Evolutionary conservation across 2,113 vertebrate species (phyloP).

Genomic region (Aspiorhynchus laticeps): DNA sequence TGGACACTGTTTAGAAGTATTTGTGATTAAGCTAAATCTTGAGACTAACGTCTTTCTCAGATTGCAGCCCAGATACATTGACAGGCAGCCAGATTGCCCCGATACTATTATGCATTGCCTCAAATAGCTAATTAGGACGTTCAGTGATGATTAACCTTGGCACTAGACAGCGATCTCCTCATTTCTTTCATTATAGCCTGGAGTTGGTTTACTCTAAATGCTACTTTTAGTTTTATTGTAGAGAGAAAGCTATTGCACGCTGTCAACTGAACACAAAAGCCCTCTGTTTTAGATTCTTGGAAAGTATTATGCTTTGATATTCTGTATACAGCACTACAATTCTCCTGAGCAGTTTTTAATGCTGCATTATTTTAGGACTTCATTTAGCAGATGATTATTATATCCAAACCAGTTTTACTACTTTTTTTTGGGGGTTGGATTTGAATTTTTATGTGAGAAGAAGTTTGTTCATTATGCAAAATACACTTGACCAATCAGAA

Average conservation of each 20-base stretch:
- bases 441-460: not conserved
- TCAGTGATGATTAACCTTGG: slow-evolving; percentile 70
- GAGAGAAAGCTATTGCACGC: not conserved
- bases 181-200: slow-evolving; percentile 45
- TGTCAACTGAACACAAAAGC: slow-evolving; percentile 11
- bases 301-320: not conserved
- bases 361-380: not conserved
- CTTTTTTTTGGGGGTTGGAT: too few species aligned
- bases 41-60: not conserved
- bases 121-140: slow-evolving; percentile 64
- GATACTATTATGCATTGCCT: slow-evolving; percentile 15
- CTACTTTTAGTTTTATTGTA: slow-evolving; percentile 30
- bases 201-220: slow-evolving; percentile 39
- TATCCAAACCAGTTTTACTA: not conserved
- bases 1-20: not conserved
- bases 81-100: not conserved
- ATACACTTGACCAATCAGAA: not conserved
- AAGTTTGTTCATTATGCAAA: not conserved
- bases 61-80: slow-evolving; percentile 28
- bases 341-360: not conserved
- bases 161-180: slow-evolving; percentile 60
- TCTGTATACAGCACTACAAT: not conserved
- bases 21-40: not conserved
- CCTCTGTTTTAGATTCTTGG: slow-evolving; percentile 9
- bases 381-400: not conserved